Evolutionary conservation across 2,797 vertebrate species (phyloP).

Genomic region (Acanthiza pusilla): DNA sequence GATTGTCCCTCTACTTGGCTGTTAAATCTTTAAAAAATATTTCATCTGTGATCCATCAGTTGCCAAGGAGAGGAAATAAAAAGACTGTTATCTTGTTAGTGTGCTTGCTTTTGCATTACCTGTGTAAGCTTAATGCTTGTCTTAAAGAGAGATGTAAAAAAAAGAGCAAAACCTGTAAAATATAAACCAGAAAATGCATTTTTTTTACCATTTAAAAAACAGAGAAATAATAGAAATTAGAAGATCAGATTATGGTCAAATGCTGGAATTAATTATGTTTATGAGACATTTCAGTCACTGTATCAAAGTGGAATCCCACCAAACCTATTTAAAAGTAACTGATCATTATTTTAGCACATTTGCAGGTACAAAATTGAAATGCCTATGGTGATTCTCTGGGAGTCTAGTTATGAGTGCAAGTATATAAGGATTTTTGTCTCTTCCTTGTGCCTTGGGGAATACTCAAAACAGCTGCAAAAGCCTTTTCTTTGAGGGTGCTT

Average conservation of each 20-base stretch:
- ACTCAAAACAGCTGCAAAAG: neutral
- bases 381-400: neutral
- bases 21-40: neutral
- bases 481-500: neutral
- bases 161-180: neutral
- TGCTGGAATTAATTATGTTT: neutral
- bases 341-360: neutral
- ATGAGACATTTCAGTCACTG: neutral
- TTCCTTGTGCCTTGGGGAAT: neutral
- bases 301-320: neutral
- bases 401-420: neutral
- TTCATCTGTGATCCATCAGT: neutral
- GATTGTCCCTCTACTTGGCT: neutral
- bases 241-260: neutral
- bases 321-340: neutral
- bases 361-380: neutral
- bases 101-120: neutral
- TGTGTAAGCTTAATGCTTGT: neutral
- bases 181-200: neutral
- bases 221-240: neutral
- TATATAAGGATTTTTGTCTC: neutral
- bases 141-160: neutral
- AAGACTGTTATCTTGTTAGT: neutral
- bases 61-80: neutral
- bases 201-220: neutral